phyloP scores from a whole-genome alignment of 2,888 invertebrate genomes.

The Phengaris arion region DNA sequence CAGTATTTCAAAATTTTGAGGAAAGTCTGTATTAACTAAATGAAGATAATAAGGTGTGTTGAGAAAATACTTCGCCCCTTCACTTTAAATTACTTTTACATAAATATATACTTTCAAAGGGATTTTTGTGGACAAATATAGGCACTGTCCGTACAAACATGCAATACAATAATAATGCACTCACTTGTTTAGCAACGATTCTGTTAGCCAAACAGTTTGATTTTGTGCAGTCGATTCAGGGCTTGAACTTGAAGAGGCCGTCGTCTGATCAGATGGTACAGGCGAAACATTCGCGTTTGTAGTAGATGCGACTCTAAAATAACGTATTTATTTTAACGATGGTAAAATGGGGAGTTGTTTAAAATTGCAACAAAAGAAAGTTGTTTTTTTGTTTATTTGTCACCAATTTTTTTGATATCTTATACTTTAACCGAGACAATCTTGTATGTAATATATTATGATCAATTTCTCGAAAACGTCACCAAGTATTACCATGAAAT shows the following conservation, averaged over 20 bases:
- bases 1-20: no score
- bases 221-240: conserved; percentile 40
- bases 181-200: conserved; percentile 54
- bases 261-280: not conserved
- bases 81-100: no score
- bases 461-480: no score
- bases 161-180: conserved; percentile 36
- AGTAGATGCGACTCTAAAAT: not conserved
- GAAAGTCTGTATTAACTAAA: no score
- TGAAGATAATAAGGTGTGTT: no score
- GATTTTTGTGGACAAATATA: no score
- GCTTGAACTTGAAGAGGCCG: conserved; percentile 33
- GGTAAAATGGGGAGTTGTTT: not conserved
- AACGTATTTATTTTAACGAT: not conserved
- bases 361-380: no score
- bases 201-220: conserved; percentile 50
- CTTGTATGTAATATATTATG: no score
- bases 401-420: not conserved
- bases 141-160: not conserved
- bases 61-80: no score
- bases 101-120: no score
- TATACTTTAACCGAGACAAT: no score
- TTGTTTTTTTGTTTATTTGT: not conserved
- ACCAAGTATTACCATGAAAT: no score
- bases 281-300: not conserved